These are phyloP conservation scores for Dastarcus helophoroides DNA, from an alignment of 2,888 invertebrate genomes.

Conservation along the genomic window DNA sequence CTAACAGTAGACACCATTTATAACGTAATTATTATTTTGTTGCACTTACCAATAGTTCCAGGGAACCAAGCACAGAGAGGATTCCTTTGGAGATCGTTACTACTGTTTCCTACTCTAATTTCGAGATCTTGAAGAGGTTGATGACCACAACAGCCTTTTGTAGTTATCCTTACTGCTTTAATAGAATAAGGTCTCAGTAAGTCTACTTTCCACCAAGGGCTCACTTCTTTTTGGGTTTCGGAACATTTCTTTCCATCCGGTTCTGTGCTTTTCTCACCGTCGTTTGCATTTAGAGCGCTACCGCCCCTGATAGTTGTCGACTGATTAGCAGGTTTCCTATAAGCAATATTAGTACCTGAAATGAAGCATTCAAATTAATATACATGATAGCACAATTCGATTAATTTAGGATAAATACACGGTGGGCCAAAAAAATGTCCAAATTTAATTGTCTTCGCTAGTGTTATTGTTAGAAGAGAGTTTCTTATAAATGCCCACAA, in stretches of 20 bases:
- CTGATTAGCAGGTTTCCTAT: slow-evolving; percentile 80
- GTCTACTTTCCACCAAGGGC: slow-evolving; percentile 91
- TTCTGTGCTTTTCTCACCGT: slow-evolving; percentile 71
- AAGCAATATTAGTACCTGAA: slow-evolving; percentile 72
- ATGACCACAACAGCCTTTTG: slow-evolving; percentile 74
- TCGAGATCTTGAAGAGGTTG: slow-evolving; percentile 82
- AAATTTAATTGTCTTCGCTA: too few species aligned
- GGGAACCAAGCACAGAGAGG: slow-evolving; percentile 91
- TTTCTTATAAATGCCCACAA: slow-evolving; percentile 3
- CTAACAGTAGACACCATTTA: too few species aligned
- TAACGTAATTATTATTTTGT: too few species aligned
- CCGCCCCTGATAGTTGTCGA: slow-evolving; percentile 82
- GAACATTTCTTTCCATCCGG: slow-evolving; percentile 83
- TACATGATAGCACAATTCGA: slow-evolving; percentile 7
- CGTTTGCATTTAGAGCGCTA: slow-evolving; percentile 72
- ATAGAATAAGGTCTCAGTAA: slow-evolving; percentile 73
- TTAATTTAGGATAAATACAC: slow-evolving; percentile 6
- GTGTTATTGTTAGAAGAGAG: too few species aligned
- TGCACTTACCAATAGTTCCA: slow-evolving; percentile 72
- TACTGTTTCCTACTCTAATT: slow-evolving; percentile 85
- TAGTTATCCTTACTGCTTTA: slow-evolving; percentile 75
- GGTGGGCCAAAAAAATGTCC: slow-evolving; percentile 1
- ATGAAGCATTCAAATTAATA: slow-evolving; percentile 17
- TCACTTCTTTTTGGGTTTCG: slow-evolving; percentile 79
- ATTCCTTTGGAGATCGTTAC: slow-evolving; percentile 73